A percentile compares a stretch with the other conserved stretches of the same genome.
These are phyloP conservation scores for Nothocercus nigrocapillus DNA, from an alignment of 2,113 vertebrate species.

Conservation along the genomic window DNA sequence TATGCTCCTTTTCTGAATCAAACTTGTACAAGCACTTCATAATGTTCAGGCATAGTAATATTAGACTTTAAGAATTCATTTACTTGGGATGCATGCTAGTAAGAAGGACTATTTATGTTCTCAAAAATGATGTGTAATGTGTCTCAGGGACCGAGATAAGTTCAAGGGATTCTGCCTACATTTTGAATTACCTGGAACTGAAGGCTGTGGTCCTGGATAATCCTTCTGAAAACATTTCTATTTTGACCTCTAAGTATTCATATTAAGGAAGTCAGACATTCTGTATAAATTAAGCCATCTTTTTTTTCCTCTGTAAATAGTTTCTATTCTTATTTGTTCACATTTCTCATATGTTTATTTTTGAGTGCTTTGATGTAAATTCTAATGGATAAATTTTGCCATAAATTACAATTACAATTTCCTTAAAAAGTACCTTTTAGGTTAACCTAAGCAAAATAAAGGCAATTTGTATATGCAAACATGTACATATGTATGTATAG, in stretches of 20 bases:
- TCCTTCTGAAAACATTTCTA: background rate
- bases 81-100: background rate
- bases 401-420: background rate
- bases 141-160: background rate
- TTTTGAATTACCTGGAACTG: background rate
- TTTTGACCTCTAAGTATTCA: background rate
- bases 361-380: background rate
- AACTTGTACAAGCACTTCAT: background rate
- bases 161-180: background rate
- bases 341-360: background rate
- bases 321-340: background rate
- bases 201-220: background rate
- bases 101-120: background rate
- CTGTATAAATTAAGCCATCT: background rate
- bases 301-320: background rate
- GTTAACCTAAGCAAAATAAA: background rate
- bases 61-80: background rate
- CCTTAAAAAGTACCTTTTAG: background rate
- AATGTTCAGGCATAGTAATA: background rate
- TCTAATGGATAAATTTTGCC: background rate
- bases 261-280: background rate
- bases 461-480: background rate
- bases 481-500: background rate
- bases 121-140: background rate
- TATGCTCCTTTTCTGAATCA: background rate